Evolutionary conservation across 2,797 vertebrate genomes (phyloP).

Genomic region (Poecile montanus): DNA sequence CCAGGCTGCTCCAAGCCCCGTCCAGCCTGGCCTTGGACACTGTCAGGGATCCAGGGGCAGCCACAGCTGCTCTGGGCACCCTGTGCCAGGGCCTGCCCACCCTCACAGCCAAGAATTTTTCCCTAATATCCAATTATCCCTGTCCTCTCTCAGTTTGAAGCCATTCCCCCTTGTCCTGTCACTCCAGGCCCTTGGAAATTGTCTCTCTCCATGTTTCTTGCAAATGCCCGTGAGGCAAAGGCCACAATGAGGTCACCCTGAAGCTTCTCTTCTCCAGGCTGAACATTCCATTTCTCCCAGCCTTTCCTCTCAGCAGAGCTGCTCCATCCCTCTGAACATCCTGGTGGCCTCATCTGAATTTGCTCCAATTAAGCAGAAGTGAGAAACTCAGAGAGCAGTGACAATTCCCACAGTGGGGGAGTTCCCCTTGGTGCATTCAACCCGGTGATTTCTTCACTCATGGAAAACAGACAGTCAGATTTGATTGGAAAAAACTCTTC

Average conservation of each 20-base stretch:
- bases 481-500: not conserved
- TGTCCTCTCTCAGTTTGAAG: not conserved
- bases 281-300: not conserved
- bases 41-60: not conserved
- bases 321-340: not conserved
- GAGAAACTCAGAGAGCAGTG: not conserved
- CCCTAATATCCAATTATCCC: fast-evolving
- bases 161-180: not conserved
- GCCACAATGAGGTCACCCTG: not conserved
- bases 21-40: not conserved
- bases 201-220: not conserved
- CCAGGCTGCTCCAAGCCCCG: not conserved
- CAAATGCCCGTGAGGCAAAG: not conserved
- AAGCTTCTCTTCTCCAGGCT: not conserved
- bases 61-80: not conserved
- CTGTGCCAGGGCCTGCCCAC: not conserved
- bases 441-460: not conserved
- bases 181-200: not conserved
- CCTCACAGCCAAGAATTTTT: fast-evolving
- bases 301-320: not conserved
- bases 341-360: not conserved
- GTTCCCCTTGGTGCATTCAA: not conserved
- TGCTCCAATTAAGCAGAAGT: not conserved
- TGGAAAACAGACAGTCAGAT: not conserved
- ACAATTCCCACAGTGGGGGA: not conserved